These are phyloP conservation scores for Entelurus aequoreus DNA, from an alignment of 2,113 vertebrate genomes.

Conservation along the genomic window DNA sequence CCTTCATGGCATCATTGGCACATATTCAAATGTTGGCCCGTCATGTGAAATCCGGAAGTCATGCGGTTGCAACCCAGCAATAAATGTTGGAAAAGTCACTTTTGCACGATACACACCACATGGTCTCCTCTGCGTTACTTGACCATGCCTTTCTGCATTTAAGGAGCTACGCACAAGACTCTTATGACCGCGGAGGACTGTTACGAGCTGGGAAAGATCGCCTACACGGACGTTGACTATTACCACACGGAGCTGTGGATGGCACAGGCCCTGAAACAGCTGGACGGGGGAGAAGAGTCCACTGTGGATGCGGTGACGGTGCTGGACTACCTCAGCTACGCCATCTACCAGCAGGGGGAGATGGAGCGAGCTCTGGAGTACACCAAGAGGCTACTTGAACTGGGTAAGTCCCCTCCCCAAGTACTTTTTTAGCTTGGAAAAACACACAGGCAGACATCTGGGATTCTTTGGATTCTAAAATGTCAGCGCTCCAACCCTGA, in stretches of 20 bases:
- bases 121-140: neutral
- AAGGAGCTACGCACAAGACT: slow-evolving; percentile 88
- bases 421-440: neutral
- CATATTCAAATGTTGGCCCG: too few relatives aligned
- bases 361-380: slow-evolving; percentile 71
- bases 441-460: neutral
- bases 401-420: slow-evolving; percentile 73
- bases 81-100: too few relatives aligned
- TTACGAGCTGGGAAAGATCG: slow-evolving; percentile 92
- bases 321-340: slow-evolving; percentile 77
- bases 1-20: too few relatives aligned
- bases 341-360: slow-evolving; percentile 76
- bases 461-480: neutral
- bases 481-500: neutral
- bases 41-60: too few relatives aligned
- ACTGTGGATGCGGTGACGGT: slow-evolving; percentile 80
- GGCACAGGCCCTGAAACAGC: slow-evolving; percentile 86
- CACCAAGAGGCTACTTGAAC: slow-evolving; percentile 87
- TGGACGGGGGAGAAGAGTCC: slow-evolving; percentile 87
- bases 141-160: neutral
- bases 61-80: too few relatives aligned
- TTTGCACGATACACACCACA: too few relatives aligned
- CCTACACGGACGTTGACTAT: slow-evolving; percentile 91
- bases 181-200: slow-evolving; percentile 91
- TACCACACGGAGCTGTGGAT: slow-evolving; percentile 98